Conservation (phyloP, 2,797 vertebrate genomes). For the Sphaeramia orbicularis region DNA sequence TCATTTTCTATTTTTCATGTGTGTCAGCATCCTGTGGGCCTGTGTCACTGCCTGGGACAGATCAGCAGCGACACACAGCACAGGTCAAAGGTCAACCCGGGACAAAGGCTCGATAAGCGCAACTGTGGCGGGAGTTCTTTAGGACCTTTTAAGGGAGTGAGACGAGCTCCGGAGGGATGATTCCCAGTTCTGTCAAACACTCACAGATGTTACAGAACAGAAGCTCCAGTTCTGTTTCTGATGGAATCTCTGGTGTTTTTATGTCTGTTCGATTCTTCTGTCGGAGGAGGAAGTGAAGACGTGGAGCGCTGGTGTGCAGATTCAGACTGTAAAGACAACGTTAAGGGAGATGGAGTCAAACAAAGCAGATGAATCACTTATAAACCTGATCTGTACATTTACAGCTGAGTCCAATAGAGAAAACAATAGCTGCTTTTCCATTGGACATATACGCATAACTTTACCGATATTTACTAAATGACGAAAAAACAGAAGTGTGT, state of each 20-base stretch:
- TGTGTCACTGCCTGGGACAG: slow-evolving; percentile 51
- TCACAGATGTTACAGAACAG: no score
- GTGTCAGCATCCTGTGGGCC: slow-evolving; percentile 60
- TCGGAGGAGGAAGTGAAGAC: not conserved
- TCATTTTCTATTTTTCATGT: slow-evolving; percentile 27
- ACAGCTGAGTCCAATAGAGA: no score
- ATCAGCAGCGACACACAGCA: slow-evolving; percentile 57
- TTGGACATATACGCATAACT: no score
- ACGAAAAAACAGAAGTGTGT: no score
- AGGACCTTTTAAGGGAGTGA: slow-evolving; percentile 69
- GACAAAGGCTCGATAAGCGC: slow-evolving; percentile 50
- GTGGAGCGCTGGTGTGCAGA: no score
- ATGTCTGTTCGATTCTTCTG: slow-evolving; percentile 3
- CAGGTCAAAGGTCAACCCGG: slow-evolving; percentile 54
- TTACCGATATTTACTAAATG: no score
- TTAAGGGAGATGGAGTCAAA: not conserved
- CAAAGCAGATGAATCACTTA: no score
- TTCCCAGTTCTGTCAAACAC: slow-evolving; percentile 49
- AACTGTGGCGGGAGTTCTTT: slow-evolving; percentile 44
- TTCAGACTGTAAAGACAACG: no score
- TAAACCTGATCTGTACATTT: no score
- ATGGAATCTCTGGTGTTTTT: slow-evolving; percentile 45
- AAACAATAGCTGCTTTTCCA: no score
- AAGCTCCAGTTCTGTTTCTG: slow-evolving; percentile 45
- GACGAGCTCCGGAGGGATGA: slow-evolving; percentile 50